Base-by-base conservation (phyloP, 2,888 invertebrate genomes). In the Tetanocera ferruginea region DNA sequence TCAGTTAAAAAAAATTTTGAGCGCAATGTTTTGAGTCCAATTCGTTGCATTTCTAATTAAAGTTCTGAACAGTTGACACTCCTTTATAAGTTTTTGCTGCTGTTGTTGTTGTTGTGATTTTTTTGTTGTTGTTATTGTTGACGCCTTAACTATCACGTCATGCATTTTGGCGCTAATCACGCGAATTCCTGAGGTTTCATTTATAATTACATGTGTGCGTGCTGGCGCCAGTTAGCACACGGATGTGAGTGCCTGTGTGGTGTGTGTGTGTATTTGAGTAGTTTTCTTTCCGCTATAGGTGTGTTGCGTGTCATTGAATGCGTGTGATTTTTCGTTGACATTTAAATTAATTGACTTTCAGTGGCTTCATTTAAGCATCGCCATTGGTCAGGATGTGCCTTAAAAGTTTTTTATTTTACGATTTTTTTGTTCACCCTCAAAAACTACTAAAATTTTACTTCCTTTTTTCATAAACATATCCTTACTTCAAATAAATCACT, bases 281-380 rank as follows among this genome's bases (percentile, higher is more conserved):
- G 19, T 57, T 37, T 37, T 37, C 8, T 37, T 37, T 1, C 8
- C 11, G 4, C 11, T 43, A 37, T 37, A 37, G 37, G 37, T 37
- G 9, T 37, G 37, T 43, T 43, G 43, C 43, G 11, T 43, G 43
- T 14, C 43, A 43, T 43, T 43, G 43, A 43, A 14, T 43, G 43
- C 43, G 43, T 43, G 43, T 43, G 43, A 43, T 43, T 43, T 43
- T 43, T 11, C 43, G 43, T 43, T 43, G 60, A 14, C 60, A 60
- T 60, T 60, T 60, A 60, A 60, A 28, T 60, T 60, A 60, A 60
- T 60, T 60, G 25, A 60, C 43, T 43, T 43, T 43, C 14, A 43
- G 43, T 43, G 43, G 43, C 43, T 43, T 43, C 43, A 43, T 43
- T 43, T 43, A 11, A 43, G 43, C 43, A 43, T 43, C 37, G 43